Evolutionary conservation across 2,797 vertebrate genomes (phyloP).

Genomic region (Fistularia tabacaria): DNA sequence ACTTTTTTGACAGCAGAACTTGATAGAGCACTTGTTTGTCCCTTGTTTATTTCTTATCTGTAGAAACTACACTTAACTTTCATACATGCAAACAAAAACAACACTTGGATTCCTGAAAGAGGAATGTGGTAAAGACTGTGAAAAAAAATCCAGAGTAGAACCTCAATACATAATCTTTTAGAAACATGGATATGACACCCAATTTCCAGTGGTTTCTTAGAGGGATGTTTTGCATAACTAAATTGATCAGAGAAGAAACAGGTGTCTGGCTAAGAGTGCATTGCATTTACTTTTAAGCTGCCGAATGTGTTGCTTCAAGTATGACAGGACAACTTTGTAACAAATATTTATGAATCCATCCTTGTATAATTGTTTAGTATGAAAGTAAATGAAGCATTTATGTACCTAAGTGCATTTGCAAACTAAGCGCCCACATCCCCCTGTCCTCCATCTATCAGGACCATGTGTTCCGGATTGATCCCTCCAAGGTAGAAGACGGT

Average conservation of each 20-base stretch:
- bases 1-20: no score
- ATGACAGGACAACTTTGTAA: no score
- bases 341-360: no score
- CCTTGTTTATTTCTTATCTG: no score
- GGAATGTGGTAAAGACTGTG: no score
- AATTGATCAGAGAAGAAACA: not conserved
- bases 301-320: no score
- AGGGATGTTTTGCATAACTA: not conserved
- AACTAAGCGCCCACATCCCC: no score
- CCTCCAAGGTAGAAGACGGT: constrained; percentile 80
- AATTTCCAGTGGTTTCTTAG: not conserved
- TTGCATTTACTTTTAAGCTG: not conserved
- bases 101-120: no score
- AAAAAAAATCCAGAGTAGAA: not conserved
- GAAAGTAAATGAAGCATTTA: not conserved
- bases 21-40: no score
- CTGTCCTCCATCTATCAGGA: constrained; percentile 73
- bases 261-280: not conserved
- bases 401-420: no score
- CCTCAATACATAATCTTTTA: not conserved
- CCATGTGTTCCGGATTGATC: constrained; percentile 83
- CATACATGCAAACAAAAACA: no score
- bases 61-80: no score
- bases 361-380: not conserved
- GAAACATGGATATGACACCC: not conserved